phyloP scores from a whole-genome alignment of 2,888 invertebrate species.

The Cheilosia soror region DNA sequence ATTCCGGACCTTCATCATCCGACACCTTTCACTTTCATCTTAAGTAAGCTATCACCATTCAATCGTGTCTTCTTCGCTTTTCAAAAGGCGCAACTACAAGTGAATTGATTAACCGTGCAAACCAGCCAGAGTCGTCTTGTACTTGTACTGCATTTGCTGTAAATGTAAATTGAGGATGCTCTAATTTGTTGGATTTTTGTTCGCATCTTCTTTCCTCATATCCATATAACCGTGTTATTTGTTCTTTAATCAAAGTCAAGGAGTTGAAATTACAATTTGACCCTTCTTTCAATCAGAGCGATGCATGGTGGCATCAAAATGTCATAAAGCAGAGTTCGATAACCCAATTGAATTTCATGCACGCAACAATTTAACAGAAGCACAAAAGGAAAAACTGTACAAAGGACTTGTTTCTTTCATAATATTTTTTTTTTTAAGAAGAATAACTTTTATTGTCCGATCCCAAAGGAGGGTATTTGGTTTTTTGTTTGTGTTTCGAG shows the following conservation, averaged over 20 bases:
- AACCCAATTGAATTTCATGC: no score
- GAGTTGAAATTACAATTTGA: no score
- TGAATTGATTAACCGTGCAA: neutral
- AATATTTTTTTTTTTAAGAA: no score
- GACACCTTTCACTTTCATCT: conserved; percentile 35
- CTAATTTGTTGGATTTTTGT: conserved; percentile 6
- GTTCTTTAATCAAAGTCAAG: no score
- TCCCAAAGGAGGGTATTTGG: neutral
- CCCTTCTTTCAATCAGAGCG: no score
- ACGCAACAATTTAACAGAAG: no score
- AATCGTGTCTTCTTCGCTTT: neutral
- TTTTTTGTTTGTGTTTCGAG: neutral
- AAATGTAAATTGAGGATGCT: conserved; percentile 1
- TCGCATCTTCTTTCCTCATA: neutral
- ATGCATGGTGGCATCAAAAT: no score
- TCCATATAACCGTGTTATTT: neutral
- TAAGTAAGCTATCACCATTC: conserved; percentile 13
- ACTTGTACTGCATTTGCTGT: neutral
- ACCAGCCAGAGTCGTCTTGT: no score
- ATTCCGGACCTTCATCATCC: conserved; percentile 6
- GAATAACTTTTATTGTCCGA: conserved; percentile 4
- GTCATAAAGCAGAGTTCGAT: no score
- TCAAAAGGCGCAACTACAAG: neutral
- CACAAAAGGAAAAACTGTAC: no score
- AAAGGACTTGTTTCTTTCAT: no score